Conservation (phyloP, 1,140 invertebrate species). For the Pseudomyrmex concolor region DNA sequence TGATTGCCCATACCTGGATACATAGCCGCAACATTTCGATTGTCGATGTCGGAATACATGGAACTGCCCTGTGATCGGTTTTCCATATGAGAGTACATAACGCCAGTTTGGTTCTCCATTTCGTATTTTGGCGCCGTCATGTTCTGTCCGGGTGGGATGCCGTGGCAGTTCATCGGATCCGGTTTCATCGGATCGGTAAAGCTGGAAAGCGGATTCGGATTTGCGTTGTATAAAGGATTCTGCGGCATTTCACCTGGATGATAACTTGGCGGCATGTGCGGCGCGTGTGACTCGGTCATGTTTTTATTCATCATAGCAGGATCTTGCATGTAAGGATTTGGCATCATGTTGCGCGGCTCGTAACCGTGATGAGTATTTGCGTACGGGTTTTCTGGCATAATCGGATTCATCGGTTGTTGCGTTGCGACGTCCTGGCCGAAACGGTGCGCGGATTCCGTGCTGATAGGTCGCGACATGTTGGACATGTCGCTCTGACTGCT, state of each 20-base stretch:
- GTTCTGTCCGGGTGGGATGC: slow-evolving; percentile 61
- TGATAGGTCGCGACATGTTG: slow-evolving; percentile 75
- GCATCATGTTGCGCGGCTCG: slow-evolving; percentile 71
- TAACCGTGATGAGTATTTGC: slow-evolving; percentile 72
- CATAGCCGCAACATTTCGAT: slow-evolving; percentile 63
- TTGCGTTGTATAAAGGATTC: slow-evolving; percentile 71
- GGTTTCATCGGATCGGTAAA: slow-evolving; percentile 72
- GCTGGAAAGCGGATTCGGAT: slow-evolving; percentile 59
- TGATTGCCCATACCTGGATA: slow-evolving; percentile 68
- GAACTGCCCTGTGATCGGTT: slow-evolving; percentile 57
- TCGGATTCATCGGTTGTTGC: slow-evolving; percentile 67
- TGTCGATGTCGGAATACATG: slow-evolving; percentile 73
- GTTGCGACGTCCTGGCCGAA: slow-evolving; percentile 67
- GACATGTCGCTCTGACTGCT: slow-evolving; percentile 76
- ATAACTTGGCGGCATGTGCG: slow-evolving; percentile 71
- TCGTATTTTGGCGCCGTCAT: slow-evolving; percentile 67
- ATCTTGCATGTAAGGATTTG: slow-evolving; percentile 72
- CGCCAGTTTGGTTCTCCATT: slow-evolving; percentile 65
- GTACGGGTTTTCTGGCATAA: slow-evolving; percentile 72
- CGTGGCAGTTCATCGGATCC: slow-evolving; percentile 70
- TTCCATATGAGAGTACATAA: slow-evolving; percentile 68
- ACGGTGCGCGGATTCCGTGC: slow-evolving; percentile 72
- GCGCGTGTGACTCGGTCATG: slow-evolving; percentile 62
- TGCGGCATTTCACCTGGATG: slow-evolving; percentile 68
- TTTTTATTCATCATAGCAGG: slow-evolving; percentile 70